Conservation (phyloP, 1,140 invertebrate genomes). For the Drosophila simulans region DNA sequence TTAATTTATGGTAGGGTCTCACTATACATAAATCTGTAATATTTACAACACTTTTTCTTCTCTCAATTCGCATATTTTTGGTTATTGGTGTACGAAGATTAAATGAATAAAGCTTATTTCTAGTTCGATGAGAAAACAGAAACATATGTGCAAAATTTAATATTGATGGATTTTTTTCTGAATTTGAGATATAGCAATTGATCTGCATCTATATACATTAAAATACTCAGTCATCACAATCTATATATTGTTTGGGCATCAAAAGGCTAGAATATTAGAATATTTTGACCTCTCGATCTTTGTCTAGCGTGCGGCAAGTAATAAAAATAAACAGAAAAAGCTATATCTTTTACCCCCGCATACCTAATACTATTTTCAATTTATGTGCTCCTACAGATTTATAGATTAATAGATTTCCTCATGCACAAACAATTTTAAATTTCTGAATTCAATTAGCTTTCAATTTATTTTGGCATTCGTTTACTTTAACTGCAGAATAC, state of each 20-base stretch:
- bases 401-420: constrained; percentile 18
- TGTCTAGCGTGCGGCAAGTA: constrained; percentile 30
- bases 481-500: no score
- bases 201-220: constrained; percentile 21
- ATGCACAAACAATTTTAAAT: no score
- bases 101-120: background rate
- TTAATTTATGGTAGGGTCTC: background rate
- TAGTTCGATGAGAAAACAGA: constrained; percentile 11
- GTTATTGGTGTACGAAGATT: background rate
- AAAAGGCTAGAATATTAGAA: constrained; percentile 62
- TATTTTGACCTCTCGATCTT: constrained; percentile 56
- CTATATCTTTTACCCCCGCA: constrained; percentile 28
- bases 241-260: constrained; percentile 54
- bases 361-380: constrained; percentile 29
- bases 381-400: constrained; percentile 52
- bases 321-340: constrained; percentile 47
- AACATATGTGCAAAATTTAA: constrained; percentile 4
- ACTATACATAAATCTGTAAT: background rate
- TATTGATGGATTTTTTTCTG: constrained; percentile 1
- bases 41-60: background rate
- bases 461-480: background rate
- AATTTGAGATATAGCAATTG: constrained; percentile 8
- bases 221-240: constrained; percentile 44
- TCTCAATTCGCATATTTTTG: background rate
- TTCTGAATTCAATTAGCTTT: constrained; percentile 35